A percentile compares a stretch with the other conserved stretches of the same genome.
phyloP scores from a whole-genome alignment of 2,797 vertebrate genomes.

The Sternotherus odoratus region DNA sequence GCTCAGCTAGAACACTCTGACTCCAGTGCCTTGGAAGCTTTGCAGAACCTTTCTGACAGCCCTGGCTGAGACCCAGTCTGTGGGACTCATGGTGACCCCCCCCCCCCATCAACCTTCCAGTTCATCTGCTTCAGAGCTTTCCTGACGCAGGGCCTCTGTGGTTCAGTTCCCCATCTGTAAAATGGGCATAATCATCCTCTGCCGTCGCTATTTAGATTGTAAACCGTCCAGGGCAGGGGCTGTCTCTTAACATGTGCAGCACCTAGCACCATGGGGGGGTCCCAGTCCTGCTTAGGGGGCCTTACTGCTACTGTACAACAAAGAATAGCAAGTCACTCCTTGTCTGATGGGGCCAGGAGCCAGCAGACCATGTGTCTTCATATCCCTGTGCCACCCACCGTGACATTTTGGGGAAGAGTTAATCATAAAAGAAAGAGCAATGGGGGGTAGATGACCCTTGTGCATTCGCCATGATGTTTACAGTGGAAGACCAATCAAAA shows the following conservation, averaged over 20 bases:
- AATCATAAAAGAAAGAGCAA: not conserved
- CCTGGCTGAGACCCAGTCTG: not conserved
- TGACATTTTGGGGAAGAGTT: not conserved
- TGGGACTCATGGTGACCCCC: not conserved
- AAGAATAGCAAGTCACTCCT: not conserved
- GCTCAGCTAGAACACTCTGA: not conserved
- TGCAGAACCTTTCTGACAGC: not conserved
- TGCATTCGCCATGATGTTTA: not conserved
- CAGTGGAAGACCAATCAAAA: not conserved
- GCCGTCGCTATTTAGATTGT: not conserved
- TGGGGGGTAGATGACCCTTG: not conserved
- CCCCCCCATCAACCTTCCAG: not conserved
- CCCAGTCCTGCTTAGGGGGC: not conserved
- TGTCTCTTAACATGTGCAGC: not conserved
- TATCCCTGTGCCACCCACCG: not conserved
- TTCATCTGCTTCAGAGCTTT: not conserved
- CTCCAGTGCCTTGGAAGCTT: not conserved
- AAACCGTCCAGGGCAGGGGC: not conserved
- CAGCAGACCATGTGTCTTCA: not conserved
- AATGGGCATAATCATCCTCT: not conserved
- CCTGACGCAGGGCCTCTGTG: not conserved
- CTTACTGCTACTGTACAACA: not conserved
- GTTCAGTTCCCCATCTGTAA: not conserved
- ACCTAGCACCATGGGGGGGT: not conserved
- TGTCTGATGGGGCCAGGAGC: not conserved